Base-by-base conservation (phyloP, 2,888 invertebrate species). In the Parascotia fuliginaria region DNA sequence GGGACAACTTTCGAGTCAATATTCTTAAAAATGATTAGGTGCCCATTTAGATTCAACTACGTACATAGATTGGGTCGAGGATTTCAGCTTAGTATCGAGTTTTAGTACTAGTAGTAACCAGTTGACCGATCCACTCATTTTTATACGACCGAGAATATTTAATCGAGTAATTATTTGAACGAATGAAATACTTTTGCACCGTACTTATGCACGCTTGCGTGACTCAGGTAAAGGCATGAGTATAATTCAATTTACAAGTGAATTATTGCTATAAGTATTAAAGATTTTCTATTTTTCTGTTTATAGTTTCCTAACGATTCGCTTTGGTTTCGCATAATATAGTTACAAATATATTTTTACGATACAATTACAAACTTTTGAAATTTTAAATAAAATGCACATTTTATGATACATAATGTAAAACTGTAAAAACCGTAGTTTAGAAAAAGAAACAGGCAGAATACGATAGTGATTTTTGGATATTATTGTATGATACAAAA, bases 31-130 rank as follows among this genome's bases (percentile, higher is more conserved):
- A 2, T 38, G 32, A 28, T 11, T 14, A 28, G 11, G 28, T 39
- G 38, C 13, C 14, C 13, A 13, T 13, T 0, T 31, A 13, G 5
- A 11, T 5, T 12, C 29, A 42, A 9, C 39, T 37, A 27, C 24
- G 16, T 45, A 32, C 27, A 39, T 55, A 42, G 54, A 58, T 60
- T 52, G 46, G 61, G 64, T 70, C 69, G 66, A 73, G 65, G 68
- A 59, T 61, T 57, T 66, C 66, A 53, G 59, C 54, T 69, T 59
- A 14, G 15, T 28, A 28, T 28, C 39, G 3, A 39, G 7, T 39
- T 28, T 27, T 11, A 19, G 19, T 19, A 19, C 36, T 19, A n/a
- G 16, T 41, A 41, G 33, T 38, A 38, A 41, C 55, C 39, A 40
- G 49, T 34, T 31, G 32, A 45, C 13, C 29, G 51, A 57, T 42